phyloP scores from a whole-genome alignment of 2,113 vertebrate genomes.

The Notechis scutatus region DNA sequence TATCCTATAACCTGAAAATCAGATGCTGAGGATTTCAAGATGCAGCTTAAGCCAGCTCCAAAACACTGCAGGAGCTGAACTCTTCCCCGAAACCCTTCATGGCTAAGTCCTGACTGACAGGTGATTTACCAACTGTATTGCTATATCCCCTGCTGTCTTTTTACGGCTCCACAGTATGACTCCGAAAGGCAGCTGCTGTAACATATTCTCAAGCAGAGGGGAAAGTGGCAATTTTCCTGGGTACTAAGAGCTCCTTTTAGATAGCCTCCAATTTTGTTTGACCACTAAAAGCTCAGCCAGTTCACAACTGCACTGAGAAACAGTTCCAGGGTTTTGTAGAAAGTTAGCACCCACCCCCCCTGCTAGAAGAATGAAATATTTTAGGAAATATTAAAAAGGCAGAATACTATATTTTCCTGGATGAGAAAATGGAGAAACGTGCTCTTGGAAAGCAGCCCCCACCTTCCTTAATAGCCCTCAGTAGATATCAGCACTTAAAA shows the following conservation, averaged over 20 bases:
- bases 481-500: no score
- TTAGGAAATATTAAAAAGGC: no score
- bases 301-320: neutral
- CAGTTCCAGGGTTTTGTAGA: no score
- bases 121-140: slow-evolving; percentile 32
- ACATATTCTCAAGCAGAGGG: neutral
- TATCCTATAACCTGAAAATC: neutral
- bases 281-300: neutral
- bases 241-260: neutral
- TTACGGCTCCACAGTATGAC: neutral
- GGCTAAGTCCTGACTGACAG: slow-evolving; percentile 35
- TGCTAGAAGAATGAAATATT: no score
- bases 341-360: no score
- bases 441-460: no score
- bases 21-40: neutral
- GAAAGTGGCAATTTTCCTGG: neutral
- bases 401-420: no score
- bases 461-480: no score
- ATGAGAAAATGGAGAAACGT: no score
- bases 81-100: slow-evolving; percentile 42
- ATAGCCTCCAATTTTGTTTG: neutral
- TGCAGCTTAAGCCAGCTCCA: neutral
- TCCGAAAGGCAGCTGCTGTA: slow-evolving; percentile 1
- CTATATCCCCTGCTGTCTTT: slow-evolving; percentile 39
- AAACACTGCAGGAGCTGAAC: neutral